phyloP scores from a whole-genome alignment of 1,140 invertebrate genomes.

The Drosophila varians region DNA sequence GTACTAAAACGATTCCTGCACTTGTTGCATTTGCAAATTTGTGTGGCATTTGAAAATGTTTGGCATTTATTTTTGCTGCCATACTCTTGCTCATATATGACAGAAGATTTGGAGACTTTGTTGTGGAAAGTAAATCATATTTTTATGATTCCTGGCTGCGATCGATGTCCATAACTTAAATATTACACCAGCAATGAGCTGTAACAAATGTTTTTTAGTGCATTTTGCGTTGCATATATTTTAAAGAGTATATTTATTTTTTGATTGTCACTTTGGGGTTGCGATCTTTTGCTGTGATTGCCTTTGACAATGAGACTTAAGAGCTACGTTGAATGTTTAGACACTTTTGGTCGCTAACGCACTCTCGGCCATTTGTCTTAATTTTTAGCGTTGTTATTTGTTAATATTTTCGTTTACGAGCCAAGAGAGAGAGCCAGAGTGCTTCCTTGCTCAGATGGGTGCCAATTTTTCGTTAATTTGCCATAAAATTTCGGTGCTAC shows the following conservation, averaged over 20 bases:
- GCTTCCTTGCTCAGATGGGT: constrained; percentile 34
- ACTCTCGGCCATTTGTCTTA: constrained; percentile 20
- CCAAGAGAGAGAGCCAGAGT: constrained; percentile 14
- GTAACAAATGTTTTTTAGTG: too few species aligned
- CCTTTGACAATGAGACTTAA: constrained; percentile 19
- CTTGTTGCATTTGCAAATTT: constrained; percentile 66
- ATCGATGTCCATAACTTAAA: too few species aligned
- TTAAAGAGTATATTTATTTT: too few species aligned
- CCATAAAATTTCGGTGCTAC: constrained; percentile 68
- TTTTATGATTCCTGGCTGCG: neutral
- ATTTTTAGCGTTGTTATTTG: constrained; percentile 14
- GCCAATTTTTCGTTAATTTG: constrained; percentile 72
- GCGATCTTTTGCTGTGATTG: neutral
- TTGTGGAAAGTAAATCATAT: constrained; percentile 8
- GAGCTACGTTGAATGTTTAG: neutral
- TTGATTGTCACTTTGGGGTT: too few species aligned
- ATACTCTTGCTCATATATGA: constrained; percentile 6
- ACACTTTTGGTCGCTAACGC: constrained; percentile 4
- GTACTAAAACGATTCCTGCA: constrained; percentile 46
- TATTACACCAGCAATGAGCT: too few species aligned
- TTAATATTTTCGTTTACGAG: constrained; percentile 29
- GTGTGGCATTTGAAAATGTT: constrained; percentile 72
- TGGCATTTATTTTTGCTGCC: constrained; percentile 39
- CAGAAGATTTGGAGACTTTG: neutral
- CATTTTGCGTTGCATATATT: too few species aligned